A percentile compares a stretch with the other conserved stretches of the same genome.
Conservation (phyloP, 2,888 invertebrate species). For the Pilophorus perplexus region DNA sequence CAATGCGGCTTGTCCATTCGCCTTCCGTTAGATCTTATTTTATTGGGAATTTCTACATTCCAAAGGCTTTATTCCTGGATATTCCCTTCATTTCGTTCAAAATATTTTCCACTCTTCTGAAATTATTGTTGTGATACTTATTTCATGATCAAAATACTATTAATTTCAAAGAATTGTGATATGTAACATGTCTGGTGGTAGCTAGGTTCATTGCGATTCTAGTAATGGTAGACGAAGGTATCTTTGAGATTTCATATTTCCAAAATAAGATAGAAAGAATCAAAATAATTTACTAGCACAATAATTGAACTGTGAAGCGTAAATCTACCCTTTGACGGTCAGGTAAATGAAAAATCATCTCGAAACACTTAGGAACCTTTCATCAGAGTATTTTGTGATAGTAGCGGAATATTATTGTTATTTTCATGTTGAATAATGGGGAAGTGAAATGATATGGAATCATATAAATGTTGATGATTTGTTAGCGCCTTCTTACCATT, state of each 20-base stretch:
- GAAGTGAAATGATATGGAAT: background rate
- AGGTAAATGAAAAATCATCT: too few species aligned
- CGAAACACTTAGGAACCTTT: too few species aligned
- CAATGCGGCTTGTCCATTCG: too few species aligned
- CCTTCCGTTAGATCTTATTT: too few species aligned
- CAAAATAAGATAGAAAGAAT: background rate
- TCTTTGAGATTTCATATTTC: too few species aligned
- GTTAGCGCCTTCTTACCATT: conserved; percentile 13
- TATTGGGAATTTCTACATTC: too few species aligned
- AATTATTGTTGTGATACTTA: conserved; percentile 2
- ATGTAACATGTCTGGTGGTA: conserved; percentile 3
- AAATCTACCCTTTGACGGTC: too few species aligned
- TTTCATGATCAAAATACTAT: conserved; percentile 6
- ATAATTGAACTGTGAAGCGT: conserved; percentile 4
- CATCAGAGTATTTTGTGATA: conserved; percentile 14
- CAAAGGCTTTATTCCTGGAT: too few species aligned
- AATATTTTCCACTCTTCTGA: too few species aligned
- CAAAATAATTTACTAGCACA: conserved; percentile 1
- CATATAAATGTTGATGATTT: conserved; percentile 11
- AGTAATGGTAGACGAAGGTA: too few species aligned
- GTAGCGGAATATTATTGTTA: conserved; percentile 12
- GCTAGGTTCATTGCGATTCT: background rate
- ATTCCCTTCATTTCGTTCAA: too few species aligned
- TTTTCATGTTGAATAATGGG: background rate
- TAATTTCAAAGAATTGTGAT: conserved; percentile 13